These are phyloP conservation scores for Chymomyza amoena DNA, from an alignment of 2,888 invertebrate genomes.

Conservation along the genomic window DNA sequence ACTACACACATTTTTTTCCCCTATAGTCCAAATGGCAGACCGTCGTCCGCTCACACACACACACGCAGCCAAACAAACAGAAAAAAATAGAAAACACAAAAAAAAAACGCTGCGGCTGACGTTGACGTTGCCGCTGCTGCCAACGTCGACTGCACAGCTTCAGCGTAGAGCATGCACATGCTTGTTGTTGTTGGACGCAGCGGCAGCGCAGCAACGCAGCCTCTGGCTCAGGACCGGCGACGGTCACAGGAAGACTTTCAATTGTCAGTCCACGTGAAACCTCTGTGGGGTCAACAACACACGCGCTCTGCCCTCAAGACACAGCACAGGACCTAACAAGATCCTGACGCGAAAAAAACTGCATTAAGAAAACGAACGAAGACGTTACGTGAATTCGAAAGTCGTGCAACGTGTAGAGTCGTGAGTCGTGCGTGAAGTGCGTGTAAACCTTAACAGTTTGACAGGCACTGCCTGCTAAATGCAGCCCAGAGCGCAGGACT, in stretches of 20 bases:
- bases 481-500: slow-evolving; percentile 57
- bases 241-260: slow-evolving; percentile 69
- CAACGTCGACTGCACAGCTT: slow-evolving; percentile 51
- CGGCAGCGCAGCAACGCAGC: slow-evolving; percentile 17
- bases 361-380: neutral
- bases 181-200: slow-evolving; percentile 1
- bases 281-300: slow-evolving; percentile 78
- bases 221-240: slow-evolving; percentile 48
- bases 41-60: slow-evolving; percentile 12
- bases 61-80: slow-evolving; percentile 2
- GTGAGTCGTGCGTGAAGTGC: slow-evolving; percentile 31
- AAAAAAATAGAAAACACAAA: neutral
- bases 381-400: neutral
- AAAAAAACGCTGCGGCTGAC: slow-evolving; percentile 21
- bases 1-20: slow-evolving; percentile 30
- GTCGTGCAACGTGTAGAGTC: slow-evolving; percentile 13
- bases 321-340: slow-evolving; percentile 6
- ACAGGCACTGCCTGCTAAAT: neutral
- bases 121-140: slow-evolving; percentile 30
- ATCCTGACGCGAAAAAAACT: slow-evolving; percentile 41
- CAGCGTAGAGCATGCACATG: slow-evolving; percentile 7
- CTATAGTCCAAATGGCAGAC: neutral
- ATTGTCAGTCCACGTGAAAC: slow-evolving; percentile 78
- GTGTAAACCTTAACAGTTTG: neutral
- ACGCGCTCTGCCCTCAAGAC: slow-evolving; percentile 54